Percentiles rank a stretch among this genome's conserved stretches.
phyloP scores from a whole-genome alignment of 1,140 invertebrate species.

The Ooceraea biroi region DNA sequence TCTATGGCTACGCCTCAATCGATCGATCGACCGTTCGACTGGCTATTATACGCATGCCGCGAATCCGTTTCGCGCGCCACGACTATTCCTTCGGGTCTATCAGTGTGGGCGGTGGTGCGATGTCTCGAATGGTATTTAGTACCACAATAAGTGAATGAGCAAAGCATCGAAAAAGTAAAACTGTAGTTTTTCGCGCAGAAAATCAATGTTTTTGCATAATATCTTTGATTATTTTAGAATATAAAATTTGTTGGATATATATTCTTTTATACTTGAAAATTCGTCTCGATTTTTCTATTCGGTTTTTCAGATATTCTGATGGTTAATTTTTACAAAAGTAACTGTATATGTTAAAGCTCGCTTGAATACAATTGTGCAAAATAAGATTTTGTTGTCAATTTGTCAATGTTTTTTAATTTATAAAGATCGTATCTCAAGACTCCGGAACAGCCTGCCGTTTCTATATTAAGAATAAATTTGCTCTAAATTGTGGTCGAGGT shows the following conservation, averaged over 20 bases:
- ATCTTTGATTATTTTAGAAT: no score
- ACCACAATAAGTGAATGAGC: background rate
- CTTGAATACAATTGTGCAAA: no score
- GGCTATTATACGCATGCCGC: conserved; percentile 55
- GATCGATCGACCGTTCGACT: conserved; percentile 66
- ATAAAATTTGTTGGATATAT: no score
- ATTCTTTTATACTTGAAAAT: no score
- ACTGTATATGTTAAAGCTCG: no score
- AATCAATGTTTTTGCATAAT: no score
- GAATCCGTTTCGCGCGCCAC: conserved; percentile 44
- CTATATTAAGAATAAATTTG: background rate
- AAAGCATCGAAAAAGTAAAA: conserved; percentile 22
- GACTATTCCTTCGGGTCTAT: conserved; percentile 46
- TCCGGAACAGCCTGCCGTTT: background rate
- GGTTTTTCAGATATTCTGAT: no score
- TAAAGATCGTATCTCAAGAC: background rate
- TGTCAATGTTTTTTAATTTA: no score
- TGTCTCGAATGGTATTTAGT: conserved; percentile 18
- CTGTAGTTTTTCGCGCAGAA: no score
- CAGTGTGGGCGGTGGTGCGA: background rate
- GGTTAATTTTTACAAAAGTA: no score
- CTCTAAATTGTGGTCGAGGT: conserved; percentile 10
- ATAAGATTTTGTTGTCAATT: no score
- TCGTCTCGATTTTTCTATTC: no score
- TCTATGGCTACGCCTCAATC: conserved; percentile 72